Base-by-base conservation (phyloP, 2,888 invertebrate species). In the Hoplodrina ambigua region DNA sequence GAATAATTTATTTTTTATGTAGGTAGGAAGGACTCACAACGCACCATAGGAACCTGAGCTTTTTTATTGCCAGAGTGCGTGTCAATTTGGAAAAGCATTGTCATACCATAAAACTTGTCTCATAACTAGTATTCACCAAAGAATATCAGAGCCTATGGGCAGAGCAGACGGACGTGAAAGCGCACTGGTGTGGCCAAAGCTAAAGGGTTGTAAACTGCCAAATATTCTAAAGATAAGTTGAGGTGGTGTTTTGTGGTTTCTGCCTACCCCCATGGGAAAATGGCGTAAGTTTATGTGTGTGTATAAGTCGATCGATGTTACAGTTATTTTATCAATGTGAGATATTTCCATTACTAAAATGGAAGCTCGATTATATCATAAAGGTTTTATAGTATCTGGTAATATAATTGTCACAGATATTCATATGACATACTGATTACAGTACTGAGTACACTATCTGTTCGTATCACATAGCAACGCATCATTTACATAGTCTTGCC, bases 1-100 rank as follows among this genome's bases (percentile, higher is more conserved):
- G 71, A 83, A 83, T 81, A 60, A 81, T 74, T 57, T 30, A 80
- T 55, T 49, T 33, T 67, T 44, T 59, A 67, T 53, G 41, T 75
- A 77, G 64, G 41, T 54, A 64, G 52, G 57, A 64, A 69, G 46
- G 64, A 69, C 46, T 15, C n/a, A 15, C n/a, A 49, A 52, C 44
- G 19, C 37, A 60, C 59, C 1, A 19, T 60, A 44, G 57, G 49
- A 53, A 57, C 17, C n/a, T 20, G 60, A 49, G 52, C 63, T 57
- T 20, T 59, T 78, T 60, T 72, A 72, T 61, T 5, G 54, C 4
- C 25, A 5, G 46, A 49, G n/a, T 19, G 69, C 20, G 49, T 57
- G 50, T 52, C 17, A 57, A 57, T 70, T 20, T 33, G 11, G 44
- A 58, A 58, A 44, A 30, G 50, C 19, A n/a, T 19, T 50, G 50